Evolutionary conservation across 2,888 invertebrate genomes (phyloP).

Genomic region (Dorcus parallelipipedus): DNA sequence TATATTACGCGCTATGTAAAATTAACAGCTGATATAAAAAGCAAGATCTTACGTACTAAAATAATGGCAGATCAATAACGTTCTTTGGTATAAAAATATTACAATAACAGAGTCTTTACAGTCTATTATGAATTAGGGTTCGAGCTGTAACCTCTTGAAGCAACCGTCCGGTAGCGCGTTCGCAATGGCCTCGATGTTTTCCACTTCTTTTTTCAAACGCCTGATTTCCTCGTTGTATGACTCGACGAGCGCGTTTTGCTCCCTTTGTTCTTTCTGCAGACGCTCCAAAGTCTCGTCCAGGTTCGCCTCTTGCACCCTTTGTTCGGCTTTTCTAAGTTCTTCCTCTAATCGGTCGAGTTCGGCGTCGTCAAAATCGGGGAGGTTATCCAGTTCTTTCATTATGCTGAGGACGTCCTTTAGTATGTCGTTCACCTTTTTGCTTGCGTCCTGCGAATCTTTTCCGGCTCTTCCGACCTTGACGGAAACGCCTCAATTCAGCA

Average conservation of each 20-base stretch:
- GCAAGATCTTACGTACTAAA: too few relatives aligned
- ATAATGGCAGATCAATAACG: background rate
- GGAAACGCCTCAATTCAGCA: background rate
- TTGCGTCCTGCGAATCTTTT: constrained; percentile 76
- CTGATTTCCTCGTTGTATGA: constrained; percentile 75
- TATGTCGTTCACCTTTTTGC: constrained; percentile 78
- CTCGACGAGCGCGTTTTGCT: constrained; percentile 66
- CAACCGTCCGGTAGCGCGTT: constrained; percentile 77
- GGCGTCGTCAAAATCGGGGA: constrained; percentile 68
- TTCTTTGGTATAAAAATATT: constrained; percentile 1
- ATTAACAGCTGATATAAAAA: too few relatives aligned
- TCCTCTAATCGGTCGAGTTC: constrained; percentile 63
- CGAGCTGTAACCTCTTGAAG: constrained; percentile 73
- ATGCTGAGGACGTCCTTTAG: constrained; percentile 75
- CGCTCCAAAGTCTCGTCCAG: constrained; percentile 72
- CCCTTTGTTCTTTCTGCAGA: constrained; percentile 61
- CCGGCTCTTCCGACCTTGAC: constrained; percentile 83
- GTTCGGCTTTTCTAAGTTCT: constrained; percentile 66
- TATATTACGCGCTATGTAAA: too few relatives aligned
- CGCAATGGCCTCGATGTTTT: constrained; percentile 77
- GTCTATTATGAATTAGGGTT: constrained; percentile 53
- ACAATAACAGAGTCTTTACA: background rate
- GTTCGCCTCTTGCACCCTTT: constrained; percentile 66
- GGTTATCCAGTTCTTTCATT: constrained; percentile 69
- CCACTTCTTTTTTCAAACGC: constrained; percentile 70